Conservation (phyloP, 2,797 vertebrate species). For the Sebastes cheni region DNA sequence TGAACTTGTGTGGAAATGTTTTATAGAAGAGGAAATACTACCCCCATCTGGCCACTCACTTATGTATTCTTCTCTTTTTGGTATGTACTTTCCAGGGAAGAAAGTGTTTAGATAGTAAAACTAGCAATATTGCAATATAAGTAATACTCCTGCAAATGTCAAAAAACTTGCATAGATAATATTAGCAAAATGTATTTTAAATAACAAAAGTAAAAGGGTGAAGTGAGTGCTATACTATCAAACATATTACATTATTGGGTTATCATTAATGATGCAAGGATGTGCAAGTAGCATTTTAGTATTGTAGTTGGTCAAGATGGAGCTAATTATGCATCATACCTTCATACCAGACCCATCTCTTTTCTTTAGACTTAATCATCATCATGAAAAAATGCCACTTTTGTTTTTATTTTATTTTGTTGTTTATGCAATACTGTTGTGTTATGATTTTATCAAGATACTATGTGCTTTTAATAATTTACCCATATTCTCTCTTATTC, state of each 20-base stretch:
- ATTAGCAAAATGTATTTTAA: too few species aligned
- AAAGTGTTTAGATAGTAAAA: not conserved
- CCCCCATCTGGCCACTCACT: slow-evolving; percentile 27
- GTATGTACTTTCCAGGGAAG: not conserved
- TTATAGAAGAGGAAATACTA: slow-evolving; percentile 17
- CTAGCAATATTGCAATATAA: not conserved
- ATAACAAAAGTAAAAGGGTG: not conserved
- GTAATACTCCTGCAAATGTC: not conserved
- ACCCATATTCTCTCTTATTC: too few species aligned
- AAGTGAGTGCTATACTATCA: not conserved
- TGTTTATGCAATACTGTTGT: too few species aligned
- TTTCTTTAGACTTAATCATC: too few species aligned
- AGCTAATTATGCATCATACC: not conserved
- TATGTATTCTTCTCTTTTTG: not conserved
- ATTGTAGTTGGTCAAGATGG: not conserved
- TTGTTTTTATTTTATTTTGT: too few species aligned
- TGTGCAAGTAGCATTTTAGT: not conserved
- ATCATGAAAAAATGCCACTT: too few species aligned
- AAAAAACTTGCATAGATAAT: not conserved
- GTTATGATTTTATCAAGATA: too few species aligned
- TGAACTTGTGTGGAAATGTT: not conserved
- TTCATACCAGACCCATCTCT: too few species aligned
- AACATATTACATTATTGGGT: not conserved
- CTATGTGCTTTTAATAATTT: too few species aligned
- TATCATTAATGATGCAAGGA: not conserved